Conservation (phyloP, 2,113 vertebrate species). For the Cyprinodon variegatus region DNA sequence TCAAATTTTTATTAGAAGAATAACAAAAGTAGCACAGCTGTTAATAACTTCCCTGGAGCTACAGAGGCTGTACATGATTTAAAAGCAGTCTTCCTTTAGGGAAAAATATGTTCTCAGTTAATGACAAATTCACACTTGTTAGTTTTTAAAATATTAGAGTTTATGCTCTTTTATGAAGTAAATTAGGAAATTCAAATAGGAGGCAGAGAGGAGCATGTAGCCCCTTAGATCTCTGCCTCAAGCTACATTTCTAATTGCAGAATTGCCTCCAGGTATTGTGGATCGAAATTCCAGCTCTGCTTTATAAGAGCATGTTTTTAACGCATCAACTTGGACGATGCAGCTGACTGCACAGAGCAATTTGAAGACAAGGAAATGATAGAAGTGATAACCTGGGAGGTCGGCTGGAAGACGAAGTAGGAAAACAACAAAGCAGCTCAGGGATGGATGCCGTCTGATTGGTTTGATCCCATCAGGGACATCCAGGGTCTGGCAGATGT, state of each 20-base stretch:
- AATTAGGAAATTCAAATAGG: constrained; percentile 22
- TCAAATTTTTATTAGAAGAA: constrained; percentile 20
- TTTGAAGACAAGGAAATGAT: constrained; percentile 32
- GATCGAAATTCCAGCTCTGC: constrained; percentile 26
- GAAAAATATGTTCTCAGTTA: constrained; percentile 24
- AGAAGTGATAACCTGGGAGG: constrained; percentile 40
- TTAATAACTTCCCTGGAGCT: constrained; percentile 19
- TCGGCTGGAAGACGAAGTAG: constrained; percentile 44
- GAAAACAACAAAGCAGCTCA: constrained; percentile 46
- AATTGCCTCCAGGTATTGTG: constrained; percentile 45
- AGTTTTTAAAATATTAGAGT: constrained; percentile 38
- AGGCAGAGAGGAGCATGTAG: constrained; percentile 2
- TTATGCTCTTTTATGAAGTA: constrained; percentile 21
- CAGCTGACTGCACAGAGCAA: constrained; percentile 31
- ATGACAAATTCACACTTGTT: constrained; percentile 29
- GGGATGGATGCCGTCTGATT: constrained; percentile 67
- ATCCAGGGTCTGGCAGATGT: constrained; percentile 77
- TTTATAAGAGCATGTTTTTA: constrained; percentile 23
- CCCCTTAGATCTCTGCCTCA: constrained; percentile 34
- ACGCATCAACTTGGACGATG: constrained; percentile 52
- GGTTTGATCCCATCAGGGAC: constrained; percentile 73
- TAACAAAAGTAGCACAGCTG: constrained; percentile 20
- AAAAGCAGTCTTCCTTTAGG: constrained; percentile 40
- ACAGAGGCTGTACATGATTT: constrained; percentile 28
- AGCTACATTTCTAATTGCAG: constrained; percentile 51